phyloP scores from a whole-genome alignment of 2,113 vertebrate species.

The Hippocampus guttulatus region DNA sequence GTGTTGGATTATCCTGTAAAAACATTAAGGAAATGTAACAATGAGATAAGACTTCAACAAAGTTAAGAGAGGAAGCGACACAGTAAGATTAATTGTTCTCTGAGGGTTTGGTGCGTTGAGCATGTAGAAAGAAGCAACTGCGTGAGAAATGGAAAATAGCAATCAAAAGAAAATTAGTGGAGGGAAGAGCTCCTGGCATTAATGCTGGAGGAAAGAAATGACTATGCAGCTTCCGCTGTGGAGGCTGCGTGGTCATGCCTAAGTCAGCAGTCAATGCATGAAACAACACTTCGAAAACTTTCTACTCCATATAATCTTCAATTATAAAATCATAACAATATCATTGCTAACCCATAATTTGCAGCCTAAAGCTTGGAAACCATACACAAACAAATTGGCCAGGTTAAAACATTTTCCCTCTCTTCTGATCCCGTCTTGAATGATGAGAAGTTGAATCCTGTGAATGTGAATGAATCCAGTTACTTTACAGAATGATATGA shows the following conservation, averaged over 20 bases:
- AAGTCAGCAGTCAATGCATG: conserved; percentile 7
- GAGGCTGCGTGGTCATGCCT: conserved; percentile 34
- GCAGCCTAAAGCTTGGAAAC: background rate
- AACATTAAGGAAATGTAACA: background rate
- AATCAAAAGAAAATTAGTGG: conserved; percentile 62
- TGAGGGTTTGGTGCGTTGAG: background rate
- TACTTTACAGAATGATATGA: too few species aligned
- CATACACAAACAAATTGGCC: too few species aligned
- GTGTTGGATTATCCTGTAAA: background rate
- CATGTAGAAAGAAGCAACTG: conserved; percentile 11
- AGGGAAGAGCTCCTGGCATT: conserved; percentile 37
- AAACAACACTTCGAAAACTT: background rate
- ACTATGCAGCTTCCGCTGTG: background rate
- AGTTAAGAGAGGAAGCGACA: background rate
- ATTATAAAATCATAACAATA: background rate
- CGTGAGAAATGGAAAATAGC: conserved; percentile 55
- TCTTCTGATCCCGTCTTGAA: background rate
- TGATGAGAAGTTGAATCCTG: too few species aligned
- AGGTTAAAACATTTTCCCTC: background rate
- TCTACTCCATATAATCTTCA: background rate
- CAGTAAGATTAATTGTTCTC: background rate
- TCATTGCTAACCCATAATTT: background rate
- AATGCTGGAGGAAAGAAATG: conserved; percentile 35
- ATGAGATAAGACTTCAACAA: background rate
- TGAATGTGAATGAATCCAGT: too few species aligned